Conservation (phyloP, 2,888 invertebrate species). For the Argyresthia goedartella region DNA sequence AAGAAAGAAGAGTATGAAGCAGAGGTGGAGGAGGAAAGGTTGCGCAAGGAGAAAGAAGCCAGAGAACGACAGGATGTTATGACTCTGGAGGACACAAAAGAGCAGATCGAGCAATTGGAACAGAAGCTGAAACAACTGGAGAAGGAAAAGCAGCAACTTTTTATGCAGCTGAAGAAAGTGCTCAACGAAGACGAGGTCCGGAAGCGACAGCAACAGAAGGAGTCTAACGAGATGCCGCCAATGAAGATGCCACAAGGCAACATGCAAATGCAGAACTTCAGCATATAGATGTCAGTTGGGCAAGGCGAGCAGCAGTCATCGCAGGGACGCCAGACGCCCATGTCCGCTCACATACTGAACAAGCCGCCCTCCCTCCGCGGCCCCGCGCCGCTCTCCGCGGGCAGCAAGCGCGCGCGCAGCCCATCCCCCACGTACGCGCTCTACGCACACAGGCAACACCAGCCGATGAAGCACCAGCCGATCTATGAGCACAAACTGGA, state of each 20-base stretch:
- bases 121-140: conserved; percentile 83
- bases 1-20: conserved; percentile 93
- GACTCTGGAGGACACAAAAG: conserved; percentile 91
- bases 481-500: conserved; percentile 80
- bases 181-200: conserved; percentile 93
- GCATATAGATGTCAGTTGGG: conserved; percentile 66
- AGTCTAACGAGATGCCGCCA: conserved; percentile 76
- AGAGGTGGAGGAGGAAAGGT: conserved; percentile 89
- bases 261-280: conserved; percentile 79
- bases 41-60: conserved; percentile 88
- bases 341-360: conserved; percentile 72
- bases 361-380: conserved; percentile 36
- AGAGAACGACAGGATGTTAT: conserved; percentile 93
- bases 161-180: conserved; percentile 94
- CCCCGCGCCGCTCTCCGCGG: conserved; percentile 35
- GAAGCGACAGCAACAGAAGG: conserved; percentile 82
- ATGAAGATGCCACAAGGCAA: conserved; percentile 68
- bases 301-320: conserved; percentile 45
- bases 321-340: conserved; percentile 63
- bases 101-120: conserved; percentile 89
- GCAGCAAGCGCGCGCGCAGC: conserved; percentile 67
- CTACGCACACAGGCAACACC: conserved; percentile 54
- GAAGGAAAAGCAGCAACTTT: conserved; percentile 93
- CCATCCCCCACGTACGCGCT: conserved; percentile 70
- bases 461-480: conserved; percentile 54